A percentile compares a stretch with the other conserved stretches of the same genome.
phyloP scores from a whole-genome alignment of 2,888 invertebrate genomes.

The Dermolepida albohirtum region DNA sequence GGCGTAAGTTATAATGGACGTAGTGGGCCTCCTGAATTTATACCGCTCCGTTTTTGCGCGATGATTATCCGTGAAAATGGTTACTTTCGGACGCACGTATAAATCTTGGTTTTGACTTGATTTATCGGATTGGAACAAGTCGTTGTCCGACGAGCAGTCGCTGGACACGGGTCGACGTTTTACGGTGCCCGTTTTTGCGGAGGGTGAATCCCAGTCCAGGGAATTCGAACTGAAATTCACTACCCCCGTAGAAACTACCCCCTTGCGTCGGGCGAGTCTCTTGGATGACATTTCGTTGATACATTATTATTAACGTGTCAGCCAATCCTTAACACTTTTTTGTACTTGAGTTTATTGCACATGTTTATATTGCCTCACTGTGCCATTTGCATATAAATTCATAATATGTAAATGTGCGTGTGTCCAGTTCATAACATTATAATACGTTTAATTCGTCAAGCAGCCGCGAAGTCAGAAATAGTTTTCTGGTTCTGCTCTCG shows the following conservation, averaged over 20 bases:
- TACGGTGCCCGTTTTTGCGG: slow-evolving; percentile 78
- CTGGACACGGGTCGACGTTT: slow-evolving; percentile 73
- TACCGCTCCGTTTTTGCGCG: slow-evolving; percentile 3
- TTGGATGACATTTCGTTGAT: slow-evolving; percentile 44
- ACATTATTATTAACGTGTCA: slow-evolving; percentile 40
- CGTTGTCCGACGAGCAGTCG: slow-evolving; percentile 46
- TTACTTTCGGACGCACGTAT: slow-evolving; percentile 27
- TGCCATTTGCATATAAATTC: slow-evolving; percentile 9
- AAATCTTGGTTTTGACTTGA: slow-evolving; percentile 24
- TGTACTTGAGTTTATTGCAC: slow-evolving; percentile 13
- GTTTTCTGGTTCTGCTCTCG: too few species aligned
- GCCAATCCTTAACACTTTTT: slow-evolving; percentile 25
- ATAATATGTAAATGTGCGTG: slow-evolving; percentile 23
- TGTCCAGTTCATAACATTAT: slow-evolving; percentile 1
- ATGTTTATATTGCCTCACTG: not conserved
- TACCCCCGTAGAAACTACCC: slow-evolving; percentile 50
- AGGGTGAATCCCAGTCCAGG: slow-evolving; percentile 80
- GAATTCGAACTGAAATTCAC: slow-evolving; percentile 54
- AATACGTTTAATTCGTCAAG: too few species aligned
- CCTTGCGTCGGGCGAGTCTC: slow-evolving; percentile 52
- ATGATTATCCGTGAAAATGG: slow-evolving; percentile 12
- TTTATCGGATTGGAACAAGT: slow-evolving; percentile 23
- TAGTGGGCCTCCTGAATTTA: slow-evolving; percentile 7
- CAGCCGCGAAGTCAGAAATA: too few species aligned
- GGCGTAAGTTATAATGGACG: slow-evolving; percentile 21